These are phyloP conservation scores for Trididemnum miniatum DNA, from an alignment of 23 tunicate genomes.

Conservation along the genomic window DNA sequence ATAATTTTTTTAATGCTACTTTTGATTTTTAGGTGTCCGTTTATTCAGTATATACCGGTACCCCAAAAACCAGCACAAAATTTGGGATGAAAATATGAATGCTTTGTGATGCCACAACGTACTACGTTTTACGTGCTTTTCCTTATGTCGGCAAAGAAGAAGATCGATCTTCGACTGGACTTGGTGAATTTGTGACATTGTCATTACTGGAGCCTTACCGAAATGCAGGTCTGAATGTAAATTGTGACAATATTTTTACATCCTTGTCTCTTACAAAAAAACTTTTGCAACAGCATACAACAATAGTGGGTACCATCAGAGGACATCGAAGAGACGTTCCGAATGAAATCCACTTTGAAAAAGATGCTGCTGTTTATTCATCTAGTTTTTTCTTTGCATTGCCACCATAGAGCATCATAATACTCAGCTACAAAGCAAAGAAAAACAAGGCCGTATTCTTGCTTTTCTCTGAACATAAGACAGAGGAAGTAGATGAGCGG, in stretches of 20 bases:
- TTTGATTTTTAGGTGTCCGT: too few species aligned
- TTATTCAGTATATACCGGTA: constrained; percentile 17
- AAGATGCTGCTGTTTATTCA: too few species aligned
- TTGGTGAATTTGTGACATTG: too few species aligned
- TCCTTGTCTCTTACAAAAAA: constrained; percentile 20
- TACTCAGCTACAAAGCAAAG: constrained; percentile 34
- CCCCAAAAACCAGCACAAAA: constrained; percentile 22
- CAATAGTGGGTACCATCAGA: constrained; percentile 41
- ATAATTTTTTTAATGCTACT: background rate
- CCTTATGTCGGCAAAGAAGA: too few species aligned
- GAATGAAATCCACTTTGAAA: constrained; percentile 12
- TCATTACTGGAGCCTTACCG: too few species aligned
- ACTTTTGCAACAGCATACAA: constrained; percentile 7
- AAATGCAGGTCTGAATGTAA: constrained; percentile 34
- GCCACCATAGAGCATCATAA: constrained; percentile 18
- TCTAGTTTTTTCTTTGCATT: too few species aligned
- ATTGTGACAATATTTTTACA: constrained; percentile 21
- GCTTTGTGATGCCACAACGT: too few species aligned
- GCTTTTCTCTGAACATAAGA: constrained; percentile 24
- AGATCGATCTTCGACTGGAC: too few species aligned
- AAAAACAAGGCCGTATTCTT: constrained; percentile 18
- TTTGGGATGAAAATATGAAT: background rate
- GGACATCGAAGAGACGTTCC: constrained; percentile 36
- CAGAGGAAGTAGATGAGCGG: constrained; percentile 14
- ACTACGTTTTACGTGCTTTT: too few species aligned